These are phyloP conservation scores for Atopsyche davidsoni DNA, from an alignment of 1,140 invertebrate genomes.

Conservation along the genomic window DNA sequence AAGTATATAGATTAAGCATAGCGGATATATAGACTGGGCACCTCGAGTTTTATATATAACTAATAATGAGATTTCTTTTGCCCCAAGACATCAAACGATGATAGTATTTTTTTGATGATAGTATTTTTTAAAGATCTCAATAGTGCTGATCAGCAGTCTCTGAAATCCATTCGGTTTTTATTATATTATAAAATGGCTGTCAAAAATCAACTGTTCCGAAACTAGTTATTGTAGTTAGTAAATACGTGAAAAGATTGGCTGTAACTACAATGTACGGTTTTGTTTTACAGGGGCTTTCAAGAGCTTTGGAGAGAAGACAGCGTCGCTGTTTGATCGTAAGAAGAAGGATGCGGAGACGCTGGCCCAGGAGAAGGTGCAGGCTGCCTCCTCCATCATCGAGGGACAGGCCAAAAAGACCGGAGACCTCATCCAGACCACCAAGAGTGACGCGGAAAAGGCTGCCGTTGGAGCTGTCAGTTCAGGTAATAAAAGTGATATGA, in stretches of 20 bases:
- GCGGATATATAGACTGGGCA: too few relatives aligned
- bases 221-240: neutral
- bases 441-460: conserved; percentile 45
- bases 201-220: too few relatives aligned
- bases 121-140: too few relatives aligned
- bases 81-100: too few relatives aligned
- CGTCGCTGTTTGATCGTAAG: conserved; percentile 54
- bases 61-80: too few relatives aligned
- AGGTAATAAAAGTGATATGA: conserved; percentile 21
- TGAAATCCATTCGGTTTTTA: too few relatives aligned
- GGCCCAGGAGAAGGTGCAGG: conserved; percentile 50
- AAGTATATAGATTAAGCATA: too few relatives aligned
- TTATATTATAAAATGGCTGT: too few relatives aligned
- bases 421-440: conserved; percentile 47
- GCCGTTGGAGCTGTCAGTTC: conserved; percentile 40
- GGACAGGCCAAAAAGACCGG: conserved; percentile 55
- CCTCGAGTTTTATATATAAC: too few relatives aligned
- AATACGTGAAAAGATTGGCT: neutral
- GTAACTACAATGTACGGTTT: too few relatives aligned
- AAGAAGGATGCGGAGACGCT: conserved; percentile 55
- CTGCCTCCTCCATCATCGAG: conserved; percentile 51
- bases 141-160: too few relatives aligned
- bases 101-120: too few relatives aligned
- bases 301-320: conserved; percentile 56
- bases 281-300: conserved; percentile 48